phyloP scores from a whole-genome alignment of 2,888 invertebrate species.

The Portevinia maculata region DNA sequence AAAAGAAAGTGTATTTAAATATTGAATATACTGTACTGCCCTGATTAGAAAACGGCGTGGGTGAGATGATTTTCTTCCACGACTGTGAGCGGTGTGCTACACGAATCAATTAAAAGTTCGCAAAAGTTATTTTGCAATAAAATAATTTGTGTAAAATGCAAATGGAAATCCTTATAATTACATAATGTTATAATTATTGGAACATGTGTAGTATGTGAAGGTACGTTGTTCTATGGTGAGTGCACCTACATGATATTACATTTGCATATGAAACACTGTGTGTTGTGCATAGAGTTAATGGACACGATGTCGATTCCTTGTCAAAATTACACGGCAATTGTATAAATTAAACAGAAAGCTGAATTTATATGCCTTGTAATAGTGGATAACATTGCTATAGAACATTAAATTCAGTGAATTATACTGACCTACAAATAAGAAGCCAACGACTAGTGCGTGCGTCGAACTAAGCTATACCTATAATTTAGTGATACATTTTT shows the following conservation, averaged over 20 bases:
- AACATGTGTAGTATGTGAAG: conserved; percentile 64
- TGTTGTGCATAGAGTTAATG: conserved; percentile 28
- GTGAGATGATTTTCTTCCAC: not conserved
- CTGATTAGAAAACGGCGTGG: not conserved
- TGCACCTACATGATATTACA: conserved; percentile 23
- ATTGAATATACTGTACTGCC: conserved; percentile 25
- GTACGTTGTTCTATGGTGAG: conserved; percentile 57
- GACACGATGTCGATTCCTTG: conserved; percentile 46
- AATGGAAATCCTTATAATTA: conserved; percentile 67
- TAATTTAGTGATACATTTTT: too few species aligned
- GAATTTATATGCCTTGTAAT: not conserved
- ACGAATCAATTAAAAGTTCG: conserved; percentile 60
- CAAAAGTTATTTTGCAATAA: conserved; percentile 55
- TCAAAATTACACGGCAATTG: conserved; percentile 53
- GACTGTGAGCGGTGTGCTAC: conserved; percentile 11
- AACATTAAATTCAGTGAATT: conserved; percentile 21
- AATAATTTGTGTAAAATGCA: conserved; percentile 62
- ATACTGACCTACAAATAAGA: conserved; percentile 21
- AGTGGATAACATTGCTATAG: conserved; percentile 17
- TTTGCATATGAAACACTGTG: conserved; percentile 56
- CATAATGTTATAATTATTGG: conserved; percentile 57
- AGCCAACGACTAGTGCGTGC: too few species aligned
- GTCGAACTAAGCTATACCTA: too few species aligned
- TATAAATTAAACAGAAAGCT: conserved; percentile 57
- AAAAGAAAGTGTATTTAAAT: too few species aligned